These are phyloP conservation scores for Bombylius discolor DNA, from an alignment of 2,888 invertebrate species.

Conservation along the genomic window DNA sequence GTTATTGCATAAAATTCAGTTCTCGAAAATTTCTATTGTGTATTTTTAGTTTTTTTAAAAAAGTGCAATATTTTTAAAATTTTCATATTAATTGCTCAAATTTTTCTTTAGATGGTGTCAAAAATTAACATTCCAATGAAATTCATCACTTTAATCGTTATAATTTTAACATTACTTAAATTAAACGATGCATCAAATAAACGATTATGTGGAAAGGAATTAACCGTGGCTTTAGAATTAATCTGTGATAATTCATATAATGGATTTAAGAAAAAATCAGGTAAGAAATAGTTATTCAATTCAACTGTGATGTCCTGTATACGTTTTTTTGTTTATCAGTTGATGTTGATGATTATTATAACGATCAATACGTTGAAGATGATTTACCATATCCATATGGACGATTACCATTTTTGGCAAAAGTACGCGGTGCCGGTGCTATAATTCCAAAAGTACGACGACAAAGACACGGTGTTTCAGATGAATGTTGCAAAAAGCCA, in stretches of 20 bases:
- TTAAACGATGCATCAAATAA: conserved; percentile 2
- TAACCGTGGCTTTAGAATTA: conserved; percentile 2
- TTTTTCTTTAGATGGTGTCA: neutral
- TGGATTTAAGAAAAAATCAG: conserved; percentile 4
- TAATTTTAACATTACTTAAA: neutral
- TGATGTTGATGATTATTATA: conserved; percentile 2
- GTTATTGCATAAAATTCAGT: too few species aligned
- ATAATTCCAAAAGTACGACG: conserved; percentile 5
- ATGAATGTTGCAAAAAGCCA: conserved; percentile 8
- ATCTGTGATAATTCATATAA: conserved; percentile 6
- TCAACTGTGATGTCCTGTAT: neutral
- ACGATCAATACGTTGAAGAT: conserved; percentile 3
- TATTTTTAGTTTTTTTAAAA: too few species aligned
- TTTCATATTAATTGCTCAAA: too few species aligned
- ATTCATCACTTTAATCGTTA: neutral
- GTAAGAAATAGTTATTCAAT: too few species aligned
- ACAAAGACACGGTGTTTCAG: conserved; percentile 4
- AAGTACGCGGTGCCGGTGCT: conserved; percentile 1
- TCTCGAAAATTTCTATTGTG: too few species aligned
- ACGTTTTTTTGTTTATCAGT: neutral
- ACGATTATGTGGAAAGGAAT: conserved; percentile 5
- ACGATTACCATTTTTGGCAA: conserved; percentile 2
- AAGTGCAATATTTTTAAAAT: too few species aligned
- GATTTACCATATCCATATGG: conserved; percentile 1
- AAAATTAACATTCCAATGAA: neutral